Conservation (phyloP, 2,113 vertebrate genomes). For the Beaufortia kweichowensis region DNA sequence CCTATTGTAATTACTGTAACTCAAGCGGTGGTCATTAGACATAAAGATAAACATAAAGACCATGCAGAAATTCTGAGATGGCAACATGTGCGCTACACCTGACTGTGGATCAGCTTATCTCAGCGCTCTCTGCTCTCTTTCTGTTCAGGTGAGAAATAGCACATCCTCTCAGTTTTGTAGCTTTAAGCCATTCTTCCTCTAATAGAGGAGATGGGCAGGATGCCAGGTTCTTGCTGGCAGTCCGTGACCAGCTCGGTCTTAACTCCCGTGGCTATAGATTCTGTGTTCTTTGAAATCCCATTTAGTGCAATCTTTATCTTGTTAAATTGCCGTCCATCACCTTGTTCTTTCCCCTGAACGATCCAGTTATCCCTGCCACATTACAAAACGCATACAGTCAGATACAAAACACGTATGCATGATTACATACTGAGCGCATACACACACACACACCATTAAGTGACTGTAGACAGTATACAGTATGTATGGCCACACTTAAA, state of each 20-base stretch:
- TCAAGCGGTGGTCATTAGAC: not conserved
- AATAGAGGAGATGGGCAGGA: conserved; percentile 48
- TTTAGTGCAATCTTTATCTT: conserved; percentile 53
- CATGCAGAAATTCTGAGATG: not conserved
- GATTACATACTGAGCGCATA: not conserved
- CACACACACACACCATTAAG: too few species aligned
- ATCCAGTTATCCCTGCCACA: conserved; percentile 37
- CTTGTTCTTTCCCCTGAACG: conserved; percentile 29
- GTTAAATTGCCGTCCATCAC: conserved; percentile 55
- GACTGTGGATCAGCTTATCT: conserved; percentile 30
- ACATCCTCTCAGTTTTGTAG: conserved; percentile 31
- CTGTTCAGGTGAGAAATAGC: conserved; percentile 35
- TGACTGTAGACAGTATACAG: too few species aligned
- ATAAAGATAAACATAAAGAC: not conserved
- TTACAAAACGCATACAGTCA: conserved; percentile 18
- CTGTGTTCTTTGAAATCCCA: conserved; percentile 47
- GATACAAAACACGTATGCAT: conserved; percentile 8
- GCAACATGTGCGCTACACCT: conserved; percentile 7
- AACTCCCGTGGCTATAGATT: conserved; percentile 43
- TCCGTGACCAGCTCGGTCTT: conserved; percentile 35
- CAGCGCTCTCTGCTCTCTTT: conserved; percentile 16
- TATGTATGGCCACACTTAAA: too few species aligned
- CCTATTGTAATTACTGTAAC: not conserved
- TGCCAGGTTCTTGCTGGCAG: conserved; percentile 42
- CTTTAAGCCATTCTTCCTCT: conserved; percentile 41